phyloP scores from a whole-genome alignment of 2,797 vertebrate genomes.

The Ceryle rudis region DNA sequence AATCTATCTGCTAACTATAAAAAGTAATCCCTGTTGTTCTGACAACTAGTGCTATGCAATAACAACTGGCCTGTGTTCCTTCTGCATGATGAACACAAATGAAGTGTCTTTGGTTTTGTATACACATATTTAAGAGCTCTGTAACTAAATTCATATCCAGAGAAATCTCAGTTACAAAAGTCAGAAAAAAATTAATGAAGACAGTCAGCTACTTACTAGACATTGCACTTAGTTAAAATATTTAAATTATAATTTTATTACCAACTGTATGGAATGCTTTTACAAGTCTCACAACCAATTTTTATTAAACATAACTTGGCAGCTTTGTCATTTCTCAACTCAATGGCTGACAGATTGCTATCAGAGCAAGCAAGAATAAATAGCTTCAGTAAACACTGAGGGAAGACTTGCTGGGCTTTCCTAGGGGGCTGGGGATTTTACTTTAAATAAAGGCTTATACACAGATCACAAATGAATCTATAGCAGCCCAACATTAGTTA shows the following conservation, averaged over 20 bases:
- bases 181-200: neutral
- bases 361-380: neutral
- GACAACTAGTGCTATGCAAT: neutral
- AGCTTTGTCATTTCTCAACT: neutral
- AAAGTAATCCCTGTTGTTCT: neutral
- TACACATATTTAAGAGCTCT: neutral
- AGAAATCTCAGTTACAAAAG: neutral
- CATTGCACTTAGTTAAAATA: neutral
- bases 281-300: neutral
- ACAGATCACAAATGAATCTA: neutral
- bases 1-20: neutral
- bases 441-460: neutral
- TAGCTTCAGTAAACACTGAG: neutral
- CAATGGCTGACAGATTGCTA: neutral
- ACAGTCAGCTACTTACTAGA: neutral
- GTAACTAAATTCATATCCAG: neutral
- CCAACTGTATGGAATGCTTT: neutral
- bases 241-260: neutral
- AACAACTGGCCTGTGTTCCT: neutral
- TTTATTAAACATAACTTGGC: neutral
- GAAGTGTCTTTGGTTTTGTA: neutral
- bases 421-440: neutral
- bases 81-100: neutral
- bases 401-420: neutral
- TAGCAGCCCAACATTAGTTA: neutral